Conservation (phyloP, 2,113 vertebrate genomes). For the Otus sunia region DNA sequence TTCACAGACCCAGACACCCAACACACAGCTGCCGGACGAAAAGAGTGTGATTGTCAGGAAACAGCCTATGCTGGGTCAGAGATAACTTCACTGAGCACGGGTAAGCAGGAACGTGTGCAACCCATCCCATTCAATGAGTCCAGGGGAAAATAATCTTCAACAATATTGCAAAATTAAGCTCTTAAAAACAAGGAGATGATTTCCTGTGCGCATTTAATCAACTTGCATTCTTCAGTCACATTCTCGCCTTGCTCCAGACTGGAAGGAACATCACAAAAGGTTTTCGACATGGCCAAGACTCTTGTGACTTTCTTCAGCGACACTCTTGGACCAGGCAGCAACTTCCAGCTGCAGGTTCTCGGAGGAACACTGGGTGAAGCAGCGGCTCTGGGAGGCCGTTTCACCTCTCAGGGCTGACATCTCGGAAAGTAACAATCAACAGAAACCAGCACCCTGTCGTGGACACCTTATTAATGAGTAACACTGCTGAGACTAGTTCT, state of each 20-base stretch:
- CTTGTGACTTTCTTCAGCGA: background rate
- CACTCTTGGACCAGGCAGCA: too few species aligned
- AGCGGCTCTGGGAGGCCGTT: background rate
- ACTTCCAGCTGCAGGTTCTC: background rate
- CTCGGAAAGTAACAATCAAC: background rate
- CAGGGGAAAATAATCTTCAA: background rate
- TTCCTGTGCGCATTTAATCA: background rate
- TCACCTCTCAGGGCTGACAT: fast-evolving
- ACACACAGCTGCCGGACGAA: background rate
- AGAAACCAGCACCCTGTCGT: background rate
- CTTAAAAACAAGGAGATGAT: background rate
- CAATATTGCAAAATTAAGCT: background rate
- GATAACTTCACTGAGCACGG: too few species aligned
- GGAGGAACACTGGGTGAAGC: background rate
- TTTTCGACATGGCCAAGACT: fast-evolving
- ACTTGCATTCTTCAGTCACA: background rate
- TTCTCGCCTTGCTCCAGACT: background rate
- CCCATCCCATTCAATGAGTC: background rate
- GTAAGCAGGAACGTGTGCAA: background rate
- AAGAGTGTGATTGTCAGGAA: background rate
- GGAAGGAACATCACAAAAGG: background rate
- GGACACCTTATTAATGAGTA: background rate
- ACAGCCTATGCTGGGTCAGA: background rate
- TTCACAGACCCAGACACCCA: background rate
- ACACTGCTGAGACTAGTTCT: background rate